Evolutionary conservation across 2,797 vertebrate species (phyloP).

Genomic region (Semaprochilodus insignis): DNA sequence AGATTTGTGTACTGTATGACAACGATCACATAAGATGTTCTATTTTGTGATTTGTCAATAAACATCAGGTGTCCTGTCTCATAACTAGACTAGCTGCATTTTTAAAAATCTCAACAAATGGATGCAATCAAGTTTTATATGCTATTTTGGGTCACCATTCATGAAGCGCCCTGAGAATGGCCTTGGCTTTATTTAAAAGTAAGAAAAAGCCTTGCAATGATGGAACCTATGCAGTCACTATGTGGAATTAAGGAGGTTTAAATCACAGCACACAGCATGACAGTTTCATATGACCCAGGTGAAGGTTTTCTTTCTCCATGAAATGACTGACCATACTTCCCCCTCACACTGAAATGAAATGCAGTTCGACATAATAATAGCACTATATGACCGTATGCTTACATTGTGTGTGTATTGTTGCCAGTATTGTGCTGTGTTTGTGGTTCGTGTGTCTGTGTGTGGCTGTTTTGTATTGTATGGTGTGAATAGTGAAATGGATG

Average conservation of each 20-base stretch:
- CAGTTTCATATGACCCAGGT: not conserved
- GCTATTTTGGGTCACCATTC: not conserved
- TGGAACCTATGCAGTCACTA: not conserved
- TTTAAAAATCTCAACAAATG: not conserved
- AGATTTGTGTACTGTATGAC: too few relatives aligned
- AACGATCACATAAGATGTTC: not conserved
- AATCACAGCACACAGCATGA: not conserved
- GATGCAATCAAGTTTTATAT: not conserved
- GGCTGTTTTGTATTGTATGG: conserved; percentile 54
- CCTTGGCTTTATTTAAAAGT: not conserved
- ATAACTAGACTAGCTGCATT: too few relatives aligned
- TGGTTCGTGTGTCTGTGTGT: conserved; percentile 73
- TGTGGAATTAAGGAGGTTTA: not conserved
- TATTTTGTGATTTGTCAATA: too few relatives aligned
- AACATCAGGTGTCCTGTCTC: too few relatives aligned
- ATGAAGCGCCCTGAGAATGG: not conserved
- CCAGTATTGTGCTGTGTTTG: conserved; percentile 65
- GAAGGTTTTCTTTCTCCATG: not conserved
- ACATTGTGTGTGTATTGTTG: conserved; percentile 70
- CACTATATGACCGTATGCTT: conserved; percentile 14
- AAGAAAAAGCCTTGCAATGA: not conserved
- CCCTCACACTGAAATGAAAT: not conserved
- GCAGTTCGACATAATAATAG: not conserved
- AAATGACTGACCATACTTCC: not conserved
- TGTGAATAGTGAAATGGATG: conserved; percentile 78